A percentile compares a stretch with the other conserved stretches of the same genome.
Conservation (phyloP, 2,797 vertebrate species). For the Thaleichthys pacificus region DNA sequence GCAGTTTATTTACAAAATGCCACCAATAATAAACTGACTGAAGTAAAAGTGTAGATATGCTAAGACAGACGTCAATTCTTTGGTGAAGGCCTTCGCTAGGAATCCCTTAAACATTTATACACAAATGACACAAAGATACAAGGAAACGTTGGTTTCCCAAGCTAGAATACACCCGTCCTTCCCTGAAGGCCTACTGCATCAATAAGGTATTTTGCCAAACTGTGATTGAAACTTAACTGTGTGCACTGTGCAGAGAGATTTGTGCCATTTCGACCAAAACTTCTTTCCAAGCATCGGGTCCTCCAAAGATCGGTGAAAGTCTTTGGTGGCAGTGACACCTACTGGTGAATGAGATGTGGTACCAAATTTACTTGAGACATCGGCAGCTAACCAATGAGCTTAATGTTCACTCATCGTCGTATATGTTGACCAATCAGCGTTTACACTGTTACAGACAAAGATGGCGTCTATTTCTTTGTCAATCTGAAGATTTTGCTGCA, state of each 20-base stretch:
- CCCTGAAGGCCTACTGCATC: neutral
- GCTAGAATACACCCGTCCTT: neutral
- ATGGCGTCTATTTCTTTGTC: constrained; percentile 34
- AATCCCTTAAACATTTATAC: neutral
- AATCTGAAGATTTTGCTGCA: constrained; percentile 10
- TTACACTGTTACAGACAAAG: constrained; percentile 25
- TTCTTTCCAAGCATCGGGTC: no score
- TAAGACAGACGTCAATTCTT: neutral
- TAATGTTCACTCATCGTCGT: constrained; percentile 28
- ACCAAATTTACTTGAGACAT: neutral
- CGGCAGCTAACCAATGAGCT: constrained; percentile 48
- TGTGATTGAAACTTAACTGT: no score
- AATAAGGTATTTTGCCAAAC: neutral
- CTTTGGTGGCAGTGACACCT: constrained; percentile 47
- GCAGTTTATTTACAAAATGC: neutral
- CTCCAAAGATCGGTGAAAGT: no score
- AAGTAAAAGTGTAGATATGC: constrained; percentile 2
- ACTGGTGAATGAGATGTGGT: neutral
- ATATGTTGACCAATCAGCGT: constrained; percentile 49
- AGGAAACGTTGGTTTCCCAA: neutral
- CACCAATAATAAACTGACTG: no score
- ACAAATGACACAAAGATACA: neutral
- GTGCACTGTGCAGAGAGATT: neutral
- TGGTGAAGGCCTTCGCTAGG: neutral
- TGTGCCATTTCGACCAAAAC: neutral